A percentile compares a stretch with the other conserved stretches of the same genome.
phyloP scores from a whole-genome alignment of 1,140 invertebrate genomes.

The Drosophila neocordata region DNA sequence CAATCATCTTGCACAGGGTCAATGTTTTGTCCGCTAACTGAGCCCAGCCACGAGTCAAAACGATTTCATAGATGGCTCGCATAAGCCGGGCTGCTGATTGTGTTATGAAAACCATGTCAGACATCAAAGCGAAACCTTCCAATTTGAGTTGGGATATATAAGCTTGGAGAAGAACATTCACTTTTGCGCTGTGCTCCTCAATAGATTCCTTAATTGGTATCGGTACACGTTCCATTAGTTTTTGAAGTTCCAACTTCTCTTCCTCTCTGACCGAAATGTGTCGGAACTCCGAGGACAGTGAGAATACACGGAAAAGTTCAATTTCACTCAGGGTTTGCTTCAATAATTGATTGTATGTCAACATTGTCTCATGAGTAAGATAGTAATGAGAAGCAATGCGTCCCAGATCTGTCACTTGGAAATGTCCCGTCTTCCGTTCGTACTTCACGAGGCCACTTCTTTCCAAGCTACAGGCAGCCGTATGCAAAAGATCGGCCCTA shows the following conservation, averaged over 20 bases:
- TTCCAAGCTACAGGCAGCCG: conserved; percentile 95
- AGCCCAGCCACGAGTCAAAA: conserved; percentile 95
- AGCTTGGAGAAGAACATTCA: conserved; percentile 96
- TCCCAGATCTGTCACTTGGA: conserved; percentile 96
- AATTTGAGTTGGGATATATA: conserved; percentile 99
- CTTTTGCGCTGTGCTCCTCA: conserved; percentile 99
- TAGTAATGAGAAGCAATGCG: conserved; percentile 99
- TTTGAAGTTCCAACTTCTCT: conserved; percentile 98
- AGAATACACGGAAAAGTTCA: conserved; percentile 99
- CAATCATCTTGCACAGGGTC: conserved; percentile 99
- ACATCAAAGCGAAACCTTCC: conserved; percentile 99
- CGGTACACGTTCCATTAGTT: conserved; percentile 98
- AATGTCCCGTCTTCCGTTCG: conserved; percentile 96
- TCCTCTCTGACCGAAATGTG: conserved; percentile 98
- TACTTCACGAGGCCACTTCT: conserved; percentile 97
- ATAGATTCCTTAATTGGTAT: conserved; percentile 99
- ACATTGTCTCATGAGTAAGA: conserved; percentile 98
- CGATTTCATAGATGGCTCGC: conserved; percentile 99
- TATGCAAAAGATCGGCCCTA: conserved; percentile 97
- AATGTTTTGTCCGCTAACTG: conserved; percentile 98
- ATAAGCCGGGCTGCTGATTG: conserved; percentile 98
- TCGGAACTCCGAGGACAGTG: conserved; percentile 96
- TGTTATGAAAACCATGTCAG: conserved; percentile 99
- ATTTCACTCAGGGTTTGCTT: conserved; percentile 99
- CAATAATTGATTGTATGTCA: conserved; percentile 97